Percentiles rank a stretch among this genome's conserved stretches.
phyloP scores from a whole-genome alignment of 2,113 vertebrate species.

The Trochalopteron elliotii region DNA sequence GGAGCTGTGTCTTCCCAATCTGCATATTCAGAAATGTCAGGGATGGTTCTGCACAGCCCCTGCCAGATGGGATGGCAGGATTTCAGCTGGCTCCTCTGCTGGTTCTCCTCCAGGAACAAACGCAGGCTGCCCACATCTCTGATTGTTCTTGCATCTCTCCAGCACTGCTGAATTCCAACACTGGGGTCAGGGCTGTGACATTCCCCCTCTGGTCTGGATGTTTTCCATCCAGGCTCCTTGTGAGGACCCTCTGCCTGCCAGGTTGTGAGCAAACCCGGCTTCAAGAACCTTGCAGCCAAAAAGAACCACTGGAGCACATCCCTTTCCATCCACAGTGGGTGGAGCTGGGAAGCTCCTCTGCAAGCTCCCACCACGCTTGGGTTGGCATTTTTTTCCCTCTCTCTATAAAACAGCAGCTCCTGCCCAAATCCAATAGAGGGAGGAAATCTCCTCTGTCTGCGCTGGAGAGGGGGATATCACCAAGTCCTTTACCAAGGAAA shows the following conservation, averaged over 20 bases:
- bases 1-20: background rate
- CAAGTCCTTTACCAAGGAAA: background rate
- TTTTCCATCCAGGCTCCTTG: background rate
- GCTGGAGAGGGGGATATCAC: background rate
- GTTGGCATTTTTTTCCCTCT: background rate
- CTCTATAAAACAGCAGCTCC: background rate
- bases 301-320: background rate
- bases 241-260: background rate
- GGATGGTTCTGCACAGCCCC: background rate
- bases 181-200: too few species aligned
- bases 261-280: background rate
- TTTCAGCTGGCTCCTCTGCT: background rate
- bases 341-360: background rate
- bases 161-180: fast-evolving
- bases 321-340: background rate
- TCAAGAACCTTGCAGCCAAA: background rate
- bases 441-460: slow-evolving; percentile 21
- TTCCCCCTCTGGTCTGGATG: background rate
- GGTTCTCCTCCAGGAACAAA: background rate
- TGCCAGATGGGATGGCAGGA: slow-evolving; percentile 34
- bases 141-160: background rate
- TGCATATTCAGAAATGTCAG: background rate
- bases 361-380: background rate
- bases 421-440: slow-evolving; percentile 20
- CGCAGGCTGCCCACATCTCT: background rate